These are phyloP conservation scores for human DNA, from an alignment of 2,113 vertebrate genomes.

Conservation along the genomic window DNA sequence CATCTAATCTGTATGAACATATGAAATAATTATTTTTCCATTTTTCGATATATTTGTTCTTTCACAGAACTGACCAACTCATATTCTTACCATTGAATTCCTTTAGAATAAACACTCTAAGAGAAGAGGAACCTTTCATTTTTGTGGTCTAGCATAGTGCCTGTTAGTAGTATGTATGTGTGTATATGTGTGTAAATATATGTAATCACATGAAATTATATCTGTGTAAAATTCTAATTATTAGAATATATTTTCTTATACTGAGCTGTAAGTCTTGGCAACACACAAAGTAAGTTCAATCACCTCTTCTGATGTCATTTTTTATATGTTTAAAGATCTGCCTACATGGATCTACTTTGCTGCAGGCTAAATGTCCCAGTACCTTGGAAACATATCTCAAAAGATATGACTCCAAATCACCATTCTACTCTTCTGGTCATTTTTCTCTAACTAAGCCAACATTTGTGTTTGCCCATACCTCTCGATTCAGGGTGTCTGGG, in stretches of 20 bases:
- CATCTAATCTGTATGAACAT: neutral
- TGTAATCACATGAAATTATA: neutral
- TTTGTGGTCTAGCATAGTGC: neutral
- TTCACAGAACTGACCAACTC: neutral
- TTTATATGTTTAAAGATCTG: slow-evolving; percentile 31
- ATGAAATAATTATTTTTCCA: neutral
- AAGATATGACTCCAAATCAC: neutral
- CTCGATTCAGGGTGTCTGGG: neutral
- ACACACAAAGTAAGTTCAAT: neutral
- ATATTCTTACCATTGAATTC: neutral
- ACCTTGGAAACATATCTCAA: neutral
- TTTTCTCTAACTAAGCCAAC: neutral
- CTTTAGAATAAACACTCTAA: neutral
- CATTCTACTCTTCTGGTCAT: neutral
- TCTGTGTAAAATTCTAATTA: neutral
- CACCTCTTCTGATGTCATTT: neutral
- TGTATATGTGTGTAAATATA: neutral
- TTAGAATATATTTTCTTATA: neutral
- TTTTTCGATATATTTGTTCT: neutral
- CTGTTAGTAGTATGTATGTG: neutral
- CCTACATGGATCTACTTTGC: neutral
- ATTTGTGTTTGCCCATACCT: neutral
- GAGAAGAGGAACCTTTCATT: neutral
- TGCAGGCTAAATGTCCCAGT: neutral
- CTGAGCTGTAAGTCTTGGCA: neutral